Base-by-base conservation (phyloP, 2,888 invertebrate genomes). In the Acleris laterana region DNA sequence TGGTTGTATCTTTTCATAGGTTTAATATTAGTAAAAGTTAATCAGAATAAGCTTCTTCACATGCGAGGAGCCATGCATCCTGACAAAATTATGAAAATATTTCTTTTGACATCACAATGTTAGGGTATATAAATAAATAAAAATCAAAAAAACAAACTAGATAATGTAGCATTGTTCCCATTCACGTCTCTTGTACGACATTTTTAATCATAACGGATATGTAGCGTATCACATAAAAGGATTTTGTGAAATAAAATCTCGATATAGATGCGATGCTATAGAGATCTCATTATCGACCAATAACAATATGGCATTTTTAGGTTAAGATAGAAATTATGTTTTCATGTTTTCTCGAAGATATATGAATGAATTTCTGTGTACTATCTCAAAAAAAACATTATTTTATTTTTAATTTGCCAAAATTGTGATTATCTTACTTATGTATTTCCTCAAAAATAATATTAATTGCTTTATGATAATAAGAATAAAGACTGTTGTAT, bases 401-500 rank as follows among this genome's bases (percentile, higher is more conserved):
- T 77, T 78, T 72, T 74, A 72, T 71, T 74, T 77, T 74, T 74
- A 79, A 70, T 77, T 83, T 87, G 86, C 83, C 83, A 84, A 76
- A 84, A 85, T 85, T 87, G 84, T 88, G 84, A 90, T 85, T 75
- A 78, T 69, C 32, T 22, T 80, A 74, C 74, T 78, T 81, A 79
- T 84, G 75, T 85, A 81, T 84, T 83, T 83, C 82, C 80, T 81
- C 71, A 77, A 77, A 77, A 82, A 85, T 78, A 82, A 83, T 84
- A 82, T 88, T 88, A 83, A 87, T 87, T 87, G 86, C 87, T 90
- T 90, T 90, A 90, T 88, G 81, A 87, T 84, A 88, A 88, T 92
- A 92, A 91, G 88, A 93, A 90, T 91, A 91, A 93, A 93, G 92
- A 92, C 92, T 92, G 92, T 92, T 91, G 92, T 92, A 92, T 85